A percentile compares a stretch with the other conserved stretches of the same genome.
Conservation (phyloP, 2,113 vertebrate species). For the Ardeotis arabs region DNA sequence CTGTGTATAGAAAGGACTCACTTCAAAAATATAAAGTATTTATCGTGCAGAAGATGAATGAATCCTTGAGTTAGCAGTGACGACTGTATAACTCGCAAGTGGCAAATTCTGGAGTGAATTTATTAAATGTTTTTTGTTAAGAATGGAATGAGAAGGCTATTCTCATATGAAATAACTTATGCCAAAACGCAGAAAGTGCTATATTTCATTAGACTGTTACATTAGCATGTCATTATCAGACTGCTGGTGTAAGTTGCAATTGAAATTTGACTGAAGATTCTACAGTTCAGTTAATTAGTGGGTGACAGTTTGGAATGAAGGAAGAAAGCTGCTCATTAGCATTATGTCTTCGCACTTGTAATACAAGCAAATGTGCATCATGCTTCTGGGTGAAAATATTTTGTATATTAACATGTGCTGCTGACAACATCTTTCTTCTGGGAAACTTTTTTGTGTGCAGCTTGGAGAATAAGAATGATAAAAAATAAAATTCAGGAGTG, state of each 20-base stretch:
- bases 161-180: neutral
- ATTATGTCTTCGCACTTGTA: slow-evolving; percentile 27
- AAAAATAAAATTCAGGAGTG: neutral
- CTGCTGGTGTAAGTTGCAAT: neutral
- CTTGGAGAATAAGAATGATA: neutral
- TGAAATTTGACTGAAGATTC: slow-evolving; percentile 34
- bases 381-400: neutral
- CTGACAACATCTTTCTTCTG: neutral
- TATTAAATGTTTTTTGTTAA: neutral
- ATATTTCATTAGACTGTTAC: neutral
- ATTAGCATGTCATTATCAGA: slow-evolving; percentile 15
- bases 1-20: neutral
- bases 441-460: neutral
- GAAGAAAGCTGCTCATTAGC: slow-evolving; percentile 12
- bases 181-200: neutral
- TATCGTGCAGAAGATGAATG: neutral
- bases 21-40: neutral
- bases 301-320: neutral
- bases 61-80: neutral
- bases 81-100: neutral
- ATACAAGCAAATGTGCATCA: neutral
- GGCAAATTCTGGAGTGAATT: neutral
- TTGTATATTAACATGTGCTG: neutral
- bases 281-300: slow-evolving; percentile 34
- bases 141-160: neutral